A percentile compares a stretch with the other conserved stretches of the same genome.
These are phyloP conservation scores for Suillia variegata DNA, from an alignment of 2,888 invertebrate species.

Conservation along the genomic window DNA sequence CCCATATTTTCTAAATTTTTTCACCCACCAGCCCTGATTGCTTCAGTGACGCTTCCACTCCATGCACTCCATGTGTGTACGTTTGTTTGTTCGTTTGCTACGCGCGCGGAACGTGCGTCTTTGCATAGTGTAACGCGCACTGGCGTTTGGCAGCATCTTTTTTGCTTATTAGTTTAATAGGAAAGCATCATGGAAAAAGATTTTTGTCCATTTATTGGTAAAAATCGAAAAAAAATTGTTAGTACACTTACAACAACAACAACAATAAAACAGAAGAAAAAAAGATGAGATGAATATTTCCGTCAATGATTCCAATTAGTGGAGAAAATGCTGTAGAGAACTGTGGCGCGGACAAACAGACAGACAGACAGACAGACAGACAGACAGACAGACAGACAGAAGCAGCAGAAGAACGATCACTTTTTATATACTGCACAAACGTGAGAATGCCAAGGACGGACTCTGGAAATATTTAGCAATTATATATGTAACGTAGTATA, in stretches of 20 bases:
- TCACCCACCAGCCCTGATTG: background rate
- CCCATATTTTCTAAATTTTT: background rate
- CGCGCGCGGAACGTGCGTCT: too few relatives aligned
- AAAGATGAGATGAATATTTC: background rate
- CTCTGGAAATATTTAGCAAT: background rate
- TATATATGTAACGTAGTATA: background rate
- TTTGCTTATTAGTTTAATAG: slow-evolving; percentile 7
- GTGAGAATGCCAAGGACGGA: background rate
- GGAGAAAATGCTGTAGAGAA: background rate
- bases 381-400: too few relatives aligned
- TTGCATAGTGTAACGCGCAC: background rate
- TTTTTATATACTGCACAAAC: background rate
- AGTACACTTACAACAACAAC: too few relatives aligned
- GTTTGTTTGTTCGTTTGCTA: background rate
- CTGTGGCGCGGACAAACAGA: too few relatives aligned
- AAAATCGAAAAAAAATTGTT: background rate
- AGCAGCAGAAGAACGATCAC: too few relatives aligned
- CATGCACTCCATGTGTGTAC: background rate
- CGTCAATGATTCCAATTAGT: background rate
- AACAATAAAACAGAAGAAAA: too few relatives aligned
- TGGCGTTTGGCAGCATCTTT: background rate
- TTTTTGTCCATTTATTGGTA: background rate
- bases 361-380: too few relatives aligned
- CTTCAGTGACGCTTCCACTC: background rate
- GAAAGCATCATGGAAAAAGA: too few relatives aligned